Base-by-base conservation (phyloP, 1,140 invertebrate genomes). In the Drosophila ogumai region DNA sequence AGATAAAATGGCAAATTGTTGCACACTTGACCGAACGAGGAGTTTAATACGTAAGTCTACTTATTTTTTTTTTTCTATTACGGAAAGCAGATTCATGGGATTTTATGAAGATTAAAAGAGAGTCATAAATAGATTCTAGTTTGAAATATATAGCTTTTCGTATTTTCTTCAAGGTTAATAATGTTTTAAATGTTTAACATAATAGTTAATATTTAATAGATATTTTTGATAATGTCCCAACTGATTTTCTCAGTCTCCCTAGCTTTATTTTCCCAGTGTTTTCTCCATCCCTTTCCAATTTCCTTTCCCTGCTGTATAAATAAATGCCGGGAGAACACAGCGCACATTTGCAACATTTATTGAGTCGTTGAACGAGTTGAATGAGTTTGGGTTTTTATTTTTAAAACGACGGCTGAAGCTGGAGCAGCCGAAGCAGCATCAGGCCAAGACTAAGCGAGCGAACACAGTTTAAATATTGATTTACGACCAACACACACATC, bases 281-380 rank as follows among this genome's bases (percentile, higher is more conserved):
- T 19, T 15, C 55, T 44, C 3, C 40, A 54, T 38, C 50, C 32
- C 38, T 25, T 1, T 68, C 34, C 25, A 15, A 36, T 31, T 31
- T n/a, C 25, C 32, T 25, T 40, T 36, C 61, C 36, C 63, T 81
- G 55, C 68, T 57, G 49, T 86, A 86, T 81, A 86, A 86, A 86
- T 86, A 86, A 86, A 86, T 79, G 57, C 61, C 64, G 25, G 63
- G 55, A 73, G 60, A 87, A 82, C 57, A 82, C 65, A 77, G 81
- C 79, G 80, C 84, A 66, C 76, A 87, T 87, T 87, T 88, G 84
- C 84, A 87, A 88, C 84, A 87, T 87, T 87, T 82, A 87, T 87
- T 87, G 84, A 87, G 84, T 88, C 84, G 84, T 88, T 87, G 79
- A 87, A 88, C 84, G 82, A 88, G 82, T 87, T 87, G 84, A 88